phyloP scores from a whole-genome alignment of 2,797 vertebrate genomes.

The Steatocranus sp. region DNA sequence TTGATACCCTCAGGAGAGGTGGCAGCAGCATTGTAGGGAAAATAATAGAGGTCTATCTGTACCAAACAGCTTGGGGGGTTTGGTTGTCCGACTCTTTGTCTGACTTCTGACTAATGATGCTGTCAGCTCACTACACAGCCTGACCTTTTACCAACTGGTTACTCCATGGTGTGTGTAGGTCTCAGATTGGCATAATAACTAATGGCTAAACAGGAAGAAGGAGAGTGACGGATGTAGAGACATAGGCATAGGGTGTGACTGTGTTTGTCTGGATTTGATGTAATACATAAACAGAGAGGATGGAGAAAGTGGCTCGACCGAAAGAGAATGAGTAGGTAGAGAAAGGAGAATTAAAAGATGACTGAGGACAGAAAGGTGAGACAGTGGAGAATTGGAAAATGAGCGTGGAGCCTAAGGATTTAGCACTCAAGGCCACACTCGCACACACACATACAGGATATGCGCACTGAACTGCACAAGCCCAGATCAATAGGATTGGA shows the following conservation, averaged over 20 bases:
- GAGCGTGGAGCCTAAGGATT: not conserved
- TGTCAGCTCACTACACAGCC: conserved; percentile 60
- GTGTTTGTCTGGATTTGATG: conserved; percentile 35
- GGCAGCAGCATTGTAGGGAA: conserved; percentile 32
- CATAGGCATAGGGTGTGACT: conserved; percentile 14
- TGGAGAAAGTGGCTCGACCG: not conserved
- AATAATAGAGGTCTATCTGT: conserved; percentile 50
- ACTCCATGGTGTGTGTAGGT: conserved; percentile 31
- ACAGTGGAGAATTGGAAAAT: not conserved
- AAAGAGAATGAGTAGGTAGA: not conserved
- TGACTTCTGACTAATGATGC: conserved; percentile 69
- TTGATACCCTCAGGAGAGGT: conserved; percentile 6
- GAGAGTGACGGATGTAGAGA: not conserved
- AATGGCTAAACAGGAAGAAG: conserved; percentile 43
- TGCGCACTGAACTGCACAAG: not conserved
- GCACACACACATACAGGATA: not conserved
- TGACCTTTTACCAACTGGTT: conserved; percentile 70
- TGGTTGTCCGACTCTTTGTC: conserved; percentile 55
- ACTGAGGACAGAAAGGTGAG: not conserved
- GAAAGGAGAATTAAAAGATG: not conserved
- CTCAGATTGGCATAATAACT: conserved; percentile 55
- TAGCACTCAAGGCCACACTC: not conserved
- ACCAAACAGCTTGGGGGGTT: conserved; percentile 60
- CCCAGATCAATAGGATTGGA: conserved; percentile 35
- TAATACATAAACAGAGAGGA: not conserved